Evolutionary conservation across 2,797 vertebrate species (phyloP).

Genomic region (Tolypeutes matacus): DNA sequence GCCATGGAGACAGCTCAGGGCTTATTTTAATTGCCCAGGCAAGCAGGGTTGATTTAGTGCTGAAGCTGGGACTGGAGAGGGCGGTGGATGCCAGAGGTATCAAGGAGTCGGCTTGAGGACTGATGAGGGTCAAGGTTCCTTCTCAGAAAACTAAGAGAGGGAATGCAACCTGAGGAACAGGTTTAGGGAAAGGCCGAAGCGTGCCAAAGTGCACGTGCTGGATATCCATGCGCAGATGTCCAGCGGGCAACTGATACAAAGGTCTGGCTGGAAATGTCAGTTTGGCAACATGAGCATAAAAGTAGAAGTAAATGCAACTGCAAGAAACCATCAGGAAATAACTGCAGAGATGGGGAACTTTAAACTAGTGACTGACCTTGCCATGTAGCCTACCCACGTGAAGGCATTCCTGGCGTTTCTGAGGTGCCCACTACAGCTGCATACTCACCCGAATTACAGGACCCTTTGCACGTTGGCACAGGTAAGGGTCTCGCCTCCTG

Average conservation of each 20-base stretch:
- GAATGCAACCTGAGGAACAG: background rate
- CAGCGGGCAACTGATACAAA: background rate
- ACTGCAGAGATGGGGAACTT: background rate
- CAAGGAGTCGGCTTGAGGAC: background rate
- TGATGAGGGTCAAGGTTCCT: background rate
- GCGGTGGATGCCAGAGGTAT: background rate
- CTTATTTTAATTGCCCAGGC: constrained; percentile 54
- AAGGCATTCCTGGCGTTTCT: background rate
- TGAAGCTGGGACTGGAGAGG: background rate
- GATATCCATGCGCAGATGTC: background rate
- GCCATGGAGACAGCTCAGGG: background rate
- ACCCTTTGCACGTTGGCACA: background rate
- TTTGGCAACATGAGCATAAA: background rate
- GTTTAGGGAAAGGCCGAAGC: background rate
- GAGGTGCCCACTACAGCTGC: background rate
- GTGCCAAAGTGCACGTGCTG: background rate
- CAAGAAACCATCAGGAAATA: background rate
- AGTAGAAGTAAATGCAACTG: background rate
- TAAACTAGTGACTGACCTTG: background rate
- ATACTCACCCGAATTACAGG: background rate
- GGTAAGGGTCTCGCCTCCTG: background rate
- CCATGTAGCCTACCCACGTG: background rate
- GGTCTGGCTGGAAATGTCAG: background rate
- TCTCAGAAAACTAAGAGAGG: background rate
- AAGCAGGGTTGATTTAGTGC: background rate